These are phyloP conservation scores for Andrena haemorrhoa DNA, from an alignment of 2,888 invertebrate genomes.

Conservation along the genomic window DNA sequence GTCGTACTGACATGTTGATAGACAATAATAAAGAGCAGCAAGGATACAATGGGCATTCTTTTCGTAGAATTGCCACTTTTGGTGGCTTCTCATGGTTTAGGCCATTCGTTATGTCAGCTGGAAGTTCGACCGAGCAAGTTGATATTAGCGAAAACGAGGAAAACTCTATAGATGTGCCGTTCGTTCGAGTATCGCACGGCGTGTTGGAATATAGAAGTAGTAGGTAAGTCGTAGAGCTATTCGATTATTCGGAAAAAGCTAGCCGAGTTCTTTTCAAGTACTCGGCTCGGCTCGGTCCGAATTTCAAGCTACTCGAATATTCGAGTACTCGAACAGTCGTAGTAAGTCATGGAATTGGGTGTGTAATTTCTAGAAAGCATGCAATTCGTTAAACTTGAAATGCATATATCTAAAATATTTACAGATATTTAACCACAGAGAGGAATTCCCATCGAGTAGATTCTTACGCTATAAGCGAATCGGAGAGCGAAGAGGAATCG, in stretches of 20 bases:
- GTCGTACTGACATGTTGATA: conserved; percentile 77
- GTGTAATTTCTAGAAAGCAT: too few species aligned
- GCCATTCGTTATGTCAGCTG: conserved; percentile 82
- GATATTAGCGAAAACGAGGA: conserved; percentile 74
- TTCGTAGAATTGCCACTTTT: conserved; percentile 81
- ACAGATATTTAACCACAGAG: conserved; percentile 79
- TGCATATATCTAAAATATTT: neutral
- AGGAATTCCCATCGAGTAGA: conserved; percentile 78
- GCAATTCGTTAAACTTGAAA: too few species aligned
- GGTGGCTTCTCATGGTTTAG: conserved; percentile 82
- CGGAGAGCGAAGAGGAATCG: conserved; percentile 85
- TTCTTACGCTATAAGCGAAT: conserved; percentile 84
- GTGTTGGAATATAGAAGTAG: conserved; percentile 82
- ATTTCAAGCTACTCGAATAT: too few species aligned
- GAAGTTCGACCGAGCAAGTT: conserved; percentile 73
- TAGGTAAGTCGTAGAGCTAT: conserved; percentile 73
- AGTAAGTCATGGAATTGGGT: conserved; percentile 59
- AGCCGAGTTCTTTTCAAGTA: too few species aligned
- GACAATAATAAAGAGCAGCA: conserved; percentile 72
- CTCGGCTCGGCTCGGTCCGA: too few species aligned
- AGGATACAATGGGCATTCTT: conserved; percentile 79
- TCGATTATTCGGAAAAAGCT: neutral
- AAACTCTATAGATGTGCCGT: conserved; percentile 77
- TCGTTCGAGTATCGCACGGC: conserved; percentile 81
- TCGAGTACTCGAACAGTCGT: too few species aligned